Evolutionary conservation across 1,140 invertebrate species (phyloP), one percentile per base, ranked within the genome.

Genomic region (Drosophila kurseongensis): DNA sequence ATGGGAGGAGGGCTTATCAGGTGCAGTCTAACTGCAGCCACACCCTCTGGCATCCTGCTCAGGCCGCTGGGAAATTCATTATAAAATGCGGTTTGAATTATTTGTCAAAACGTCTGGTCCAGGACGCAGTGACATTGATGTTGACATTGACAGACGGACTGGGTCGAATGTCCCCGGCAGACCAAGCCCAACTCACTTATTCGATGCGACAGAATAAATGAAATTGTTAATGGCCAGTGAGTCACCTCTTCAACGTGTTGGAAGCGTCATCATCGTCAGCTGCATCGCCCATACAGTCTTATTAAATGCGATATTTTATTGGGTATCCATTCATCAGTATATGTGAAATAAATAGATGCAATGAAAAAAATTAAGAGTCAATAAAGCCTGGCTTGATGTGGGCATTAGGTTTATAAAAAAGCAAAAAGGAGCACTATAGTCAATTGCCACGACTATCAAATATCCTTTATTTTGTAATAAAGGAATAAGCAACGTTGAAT

Each of bases 81-180:
- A 88, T 82, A 79, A 76, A 86, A 76, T 86, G 83, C 52, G 79
- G 73, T 83, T 83, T 74, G 74, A 90, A 80, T 86, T 90, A 90
- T 86, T 83, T 90, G 86, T 90, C 86, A 58, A 78, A 75, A 67
- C 62, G 76, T 69, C 78, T 74, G 74, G 71, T 45, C 54, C 56
- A 45, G 59, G 44, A 41, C 73, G 47, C 56, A 16, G 57, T 89
- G 84, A 89, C 84, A 75, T 84, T 88, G 84, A 88, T 88, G 80
- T 72, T 88, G 84, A 88, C 84, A 90, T 85, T 89, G 85, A 89
- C 66, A 52, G 61, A 78, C 80, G 78, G 62, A 42, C 74, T 52
- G 56, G 40, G 72, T 36, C 55, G 38, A 68, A 51, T 51, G 72
- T 61, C 36, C 38, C 40, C 42, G 35, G 14, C 65, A 54, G 47